Conservation (phyloP, 1,140 invertebrate genomes). For the Drosophila willistoni region DNA sequence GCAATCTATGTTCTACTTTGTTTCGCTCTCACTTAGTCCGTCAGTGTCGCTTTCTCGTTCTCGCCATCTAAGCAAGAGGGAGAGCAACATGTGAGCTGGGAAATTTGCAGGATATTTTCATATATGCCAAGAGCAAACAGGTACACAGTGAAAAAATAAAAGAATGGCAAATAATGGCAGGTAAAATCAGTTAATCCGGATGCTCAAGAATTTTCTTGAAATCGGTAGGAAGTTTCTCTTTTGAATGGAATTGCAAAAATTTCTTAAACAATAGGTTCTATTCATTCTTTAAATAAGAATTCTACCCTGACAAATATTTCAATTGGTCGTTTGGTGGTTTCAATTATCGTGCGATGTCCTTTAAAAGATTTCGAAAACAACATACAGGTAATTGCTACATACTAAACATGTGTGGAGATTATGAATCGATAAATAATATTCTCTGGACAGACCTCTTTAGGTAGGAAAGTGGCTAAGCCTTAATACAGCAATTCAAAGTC, state of each 20-base stretch:
- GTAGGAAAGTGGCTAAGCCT: too few species aligned
- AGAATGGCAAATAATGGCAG: not conserved
- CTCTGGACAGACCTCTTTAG: too few species aligned
- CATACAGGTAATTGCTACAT: too few species aligned
- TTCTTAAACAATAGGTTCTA: not conserved
- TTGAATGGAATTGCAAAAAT: not conserved
- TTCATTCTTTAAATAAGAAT: too few species aligned
- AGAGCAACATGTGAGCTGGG: conserved; percentile 39
- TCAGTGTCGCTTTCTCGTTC: conserved; percentile 24
- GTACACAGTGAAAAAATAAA: conserved; percentile 27
- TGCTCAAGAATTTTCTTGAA: not conserved
- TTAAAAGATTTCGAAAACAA: not conserved
- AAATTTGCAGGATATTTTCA: conserved; percentile 24
- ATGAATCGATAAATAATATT: too few species aligned
- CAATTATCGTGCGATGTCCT: too few species aligned
- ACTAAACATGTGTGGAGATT: too few species aligned
- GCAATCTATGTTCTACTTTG: not conserved
- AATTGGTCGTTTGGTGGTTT: too few species aligned
- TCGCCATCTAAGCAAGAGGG: conserved; percentile 26
- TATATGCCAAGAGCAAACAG: conserved; percentile 14
- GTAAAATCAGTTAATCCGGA: not conserved
- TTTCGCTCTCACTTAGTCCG: conserved; percentile 25
- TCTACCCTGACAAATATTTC: too few species aligned
- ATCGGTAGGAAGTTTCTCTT: not conserved
- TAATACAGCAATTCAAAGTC: too few species aligned